Conservation (phyloP, 2,113 vertebrate species). For the Apodemus speciosus region DNA sequence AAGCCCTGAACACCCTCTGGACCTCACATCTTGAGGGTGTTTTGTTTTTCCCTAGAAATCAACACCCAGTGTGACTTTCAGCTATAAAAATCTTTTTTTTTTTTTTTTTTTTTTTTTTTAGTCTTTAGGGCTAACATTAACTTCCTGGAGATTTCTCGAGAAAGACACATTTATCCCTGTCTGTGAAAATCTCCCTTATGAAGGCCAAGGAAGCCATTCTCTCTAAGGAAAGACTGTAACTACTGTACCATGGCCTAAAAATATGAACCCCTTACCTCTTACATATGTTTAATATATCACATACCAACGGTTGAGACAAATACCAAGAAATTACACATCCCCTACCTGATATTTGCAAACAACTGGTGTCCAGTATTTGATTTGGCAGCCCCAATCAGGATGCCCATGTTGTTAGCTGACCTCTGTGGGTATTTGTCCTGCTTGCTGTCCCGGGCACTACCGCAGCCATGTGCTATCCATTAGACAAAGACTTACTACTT, state of each 20-base stretch:
- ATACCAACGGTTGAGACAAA: background rate
- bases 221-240: background rate
- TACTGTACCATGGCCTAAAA: background rate
- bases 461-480: background rate
- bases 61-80: background rate
- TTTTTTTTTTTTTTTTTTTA: too few relatives aligned
- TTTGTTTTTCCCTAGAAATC: background rate
- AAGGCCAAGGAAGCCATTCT: background rate
- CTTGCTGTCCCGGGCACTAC: background rate
- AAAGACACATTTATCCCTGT: background rate
- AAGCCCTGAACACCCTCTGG: background rate
- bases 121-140: background rate
- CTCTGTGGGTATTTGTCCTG: background rate
- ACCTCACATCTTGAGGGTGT: too few relatives aligned
- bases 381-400: background rate
- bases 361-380: background rate
- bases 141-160: conserved; percentile 21
- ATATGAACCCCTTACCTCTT: background rate
- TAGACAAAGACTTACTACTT: background rate
- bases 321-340: background rate
- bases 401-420: background rate
- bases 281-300: background rate
- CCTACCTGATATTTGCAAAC: conserved; percentile 4
- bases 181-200: background rate
- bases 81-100: background rate